Conservation (phyloP, 2,888 invertebrate species). For the Philopedon plagiatum region DNA sequence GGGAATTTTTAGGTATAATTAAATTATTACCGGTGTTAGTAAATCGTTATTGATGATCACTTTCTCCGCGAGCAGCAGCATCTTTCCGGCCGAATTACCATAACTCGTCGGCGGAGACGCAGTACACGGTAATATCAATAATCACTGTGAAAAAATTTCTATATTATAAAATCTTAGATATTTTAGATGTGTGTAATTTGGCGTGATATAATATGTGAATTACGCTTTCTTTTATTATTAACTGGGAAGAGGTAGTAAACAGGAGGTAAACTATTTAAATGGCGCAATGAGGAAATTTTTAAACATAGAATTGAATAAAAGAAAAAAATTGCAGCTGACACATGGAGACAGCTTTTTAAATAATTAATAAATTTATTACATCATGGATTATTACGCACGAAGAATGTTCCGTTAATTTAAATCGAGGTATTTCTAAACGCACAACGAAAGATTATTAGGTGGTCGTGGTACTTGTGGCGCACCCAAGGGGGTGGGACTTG, state of each 20-base stretch:
- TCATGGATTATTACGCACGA: too few species aligned
- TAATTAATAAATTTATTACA: too few species aligned
- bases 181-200: neutral
- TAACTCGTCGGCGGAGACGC: neutral
- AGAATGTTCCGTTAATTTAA: too few species aligned
- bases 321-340: too few species aligned
- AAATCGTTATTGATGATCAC: slow-evolving; percentile 13
- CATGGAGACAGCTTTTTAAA: too few species aligned
- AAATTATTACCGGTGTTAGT: slow-evolving; percentile 10
- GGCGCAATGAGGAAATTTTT: neutral
- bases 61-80: slow-evolving; percentile 26
- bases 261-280: neutral
- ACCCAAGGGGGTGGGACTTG: too few species aligned
- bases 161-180: neutral
- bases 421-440: too few species aligned
- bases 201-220: neutral
- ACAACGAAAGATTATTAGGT: too few species aligned
- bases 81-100: slow-evolving; percentile 16
- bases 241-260: neutral
- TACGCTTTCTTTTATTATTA: slow-evolving; percentile 8
- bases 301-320: too few species aligned
- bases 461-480: too few species aligned
- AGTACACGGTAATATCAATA: neutral
- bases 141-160: slow-evolving; percentile 7
- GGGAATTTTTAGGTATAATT: neutral